Percentiles rank a stretch among this genome's conserved stretches.
phyloP scores from a whole-genome alignment of 2,888 invertebrate species.

The Atrina japonica region DNA sequence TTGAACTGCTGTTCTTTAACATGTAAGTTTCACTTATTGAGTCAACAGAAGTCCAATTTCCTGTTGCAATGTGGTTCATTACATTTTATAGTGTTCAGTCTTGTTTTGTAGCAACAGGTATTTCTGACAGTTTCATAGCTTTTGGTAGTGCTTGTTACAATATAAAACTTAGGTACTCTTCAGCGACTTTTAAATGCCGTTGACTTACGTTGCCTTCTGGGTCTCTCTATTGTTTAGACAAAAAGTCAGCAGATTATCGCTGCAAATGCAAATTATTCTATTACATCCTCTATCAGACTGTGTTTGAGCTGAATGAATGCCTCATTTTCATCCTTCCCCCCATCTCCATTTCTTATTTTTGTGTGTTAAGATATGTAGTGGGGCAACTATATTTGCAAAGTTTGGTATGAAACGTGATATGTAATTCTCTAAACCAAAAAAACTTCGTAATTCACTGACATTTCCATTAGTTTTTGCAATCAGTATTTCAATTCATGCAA shows the following conservation, averaged over 20 bases:
- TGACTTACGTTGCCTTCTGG: too few species aligned
- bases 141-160: conserved; percentile 38
- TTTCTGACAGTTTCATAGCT: too few species aligned
- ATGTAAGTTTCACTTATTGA: too few species aligned
- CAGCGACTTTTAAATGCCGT: conserved; percentile 35
- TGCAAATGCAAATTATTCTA: conserved; percentile 36
- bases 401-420: conserved; percentile 43
- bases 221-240: conserved; percentile 51
- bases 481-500: too few species aligned
- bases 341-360: conserved; percentile 50
- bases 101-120: too few species aligned
- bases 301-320: conserved; percentile 48
- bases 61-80: too few species aligned
- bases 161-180: conserved; percentile 46
- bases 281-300: too few species aligned
- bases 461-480: conserved; percentile 44
- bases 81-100: too few species aligned
- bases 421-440: conserved; percentile 49
- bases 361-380: conserved; percentile 52
- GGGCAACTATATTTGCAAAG: conserved; percentile 51
- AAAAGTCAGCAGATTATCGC: conserved; percentile 40
- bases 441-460: conserved; percentile 44
- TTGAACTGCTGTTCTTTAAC: too few species aligned
- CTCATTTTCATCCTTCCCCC: conserved; percentile 44
- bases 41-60: too few species aligned